phyloP scores from a whole-genome alignment of 2,113 vertebrate species.

The Phocoena phocoena region DNA sequence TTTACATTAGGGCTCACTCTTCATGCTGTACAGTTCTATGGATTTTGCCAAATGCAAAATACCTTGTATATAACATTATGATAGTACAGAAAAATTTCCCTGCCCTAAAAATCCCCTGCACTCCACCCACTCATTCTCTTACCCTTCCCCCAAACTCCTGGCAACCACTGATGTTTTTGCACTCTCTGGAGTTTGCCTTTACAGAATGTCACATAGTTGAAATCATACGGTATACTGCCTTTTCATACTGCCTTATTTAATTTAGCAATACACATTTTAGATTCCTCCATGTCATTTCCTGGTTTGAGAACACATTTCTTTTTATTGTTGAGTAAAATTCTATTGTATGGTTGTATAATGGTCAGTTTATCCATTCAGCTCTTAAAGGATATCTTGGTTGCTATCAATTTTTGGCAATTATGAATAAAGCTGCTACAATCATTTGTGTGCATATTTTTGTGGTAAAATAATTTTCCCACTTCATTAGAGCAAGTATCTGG shows the following conservation, averaged over 20 bases:
- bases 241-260: background rate
- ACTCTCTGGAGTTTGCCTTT: background rate
- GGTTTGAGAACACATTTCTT: background rate
- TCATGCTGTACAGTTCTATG: background rate
- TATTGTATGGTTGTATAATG: background rate
- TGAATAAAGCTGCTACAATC: background rate
- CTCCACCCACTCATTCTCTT: background rate
- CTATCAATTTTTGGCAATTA: background rate
- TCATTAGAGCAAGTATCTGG: background rate
- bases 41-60: background rate
- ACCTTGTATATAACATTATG: background rate
- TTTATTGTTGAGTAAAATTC: background rate
- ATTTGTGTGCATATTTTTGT: background rate
- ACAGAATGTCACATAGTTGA: background rate
- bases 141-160: accelerated
- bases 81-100: background rate
- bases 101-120: background rate
- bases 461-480: background rate
- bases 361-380: background rate
- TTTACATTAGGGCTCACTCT: background rate
- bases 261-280: background rate
- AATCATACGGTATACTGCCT: background rate
- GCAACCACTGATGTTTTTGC: background rate
- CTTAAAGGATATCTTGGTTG: background rate
- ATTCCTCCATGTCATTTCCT: background rate